phyloP scores from a whole-genome alignment of 2,797 vertebrate species.

The Manis crassicaudata region DNA sequence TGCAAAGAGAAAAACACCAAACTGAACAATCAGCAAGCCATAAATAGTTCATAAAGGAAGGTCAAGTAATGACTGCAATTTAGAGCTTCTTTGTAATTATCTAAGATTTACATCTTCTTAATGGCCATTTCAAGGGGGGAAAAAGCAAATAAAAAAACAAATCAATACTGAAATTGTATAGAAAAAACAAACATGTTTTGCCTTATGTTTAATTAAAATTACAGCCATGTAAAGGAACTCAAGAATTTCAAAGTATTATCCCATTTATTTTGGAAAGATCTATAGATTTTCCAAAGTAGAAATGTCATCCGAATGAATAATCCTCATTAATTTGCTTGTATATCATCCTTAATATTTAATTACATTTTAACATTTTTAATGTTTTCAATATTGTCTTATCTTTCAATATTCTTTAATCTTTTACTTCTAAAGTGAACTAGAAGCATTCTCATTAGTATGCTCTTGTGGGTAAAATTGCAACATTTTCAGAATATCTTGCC shows the following conservation, averaged over 20 bases:
- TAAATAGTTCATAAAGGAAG: slow-evolving; percentile 44
- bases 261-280: slow-evolving; percentile 4
- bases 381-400: neutral
- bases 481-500: too few species aligned
- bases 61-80: neutral
- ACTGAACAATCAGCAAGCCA: slow-evolving; percentile 34
- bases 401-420: neutral
- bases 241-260: slow-evolving; percentile 15
- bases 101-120: slow-evolving; percentile 37
- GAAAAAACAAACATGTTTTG: neutral
- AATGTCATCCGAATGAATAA: slow-evolving; percentile 46
- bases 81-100: slow-evolving; percentile 35
- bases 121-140: neutral
- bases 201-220: neutral
- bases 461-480: neutral
- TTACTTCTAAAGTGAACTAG: neutral
- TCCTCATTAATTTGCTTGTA: slow-evolving; percentile 22
- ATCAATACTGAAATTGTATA: neutral
- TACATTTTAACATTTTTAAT: neutral
- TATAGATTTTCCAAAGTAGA: slow-evolving; percentile 55
- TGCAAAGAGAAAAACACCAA: slow-evolving; percentile 61
- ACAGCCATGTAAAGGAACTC: neutral
- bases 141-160: neutral
- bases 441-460: slow-evolving; percentile 41
- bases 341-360: slow-evolving; percentile 30